Evolutionary conservation across 2,797 vertebrate species (phyloP), one percentile per base, ranked within the genome.

Genomic region (Diplodus sargus): DNA sequence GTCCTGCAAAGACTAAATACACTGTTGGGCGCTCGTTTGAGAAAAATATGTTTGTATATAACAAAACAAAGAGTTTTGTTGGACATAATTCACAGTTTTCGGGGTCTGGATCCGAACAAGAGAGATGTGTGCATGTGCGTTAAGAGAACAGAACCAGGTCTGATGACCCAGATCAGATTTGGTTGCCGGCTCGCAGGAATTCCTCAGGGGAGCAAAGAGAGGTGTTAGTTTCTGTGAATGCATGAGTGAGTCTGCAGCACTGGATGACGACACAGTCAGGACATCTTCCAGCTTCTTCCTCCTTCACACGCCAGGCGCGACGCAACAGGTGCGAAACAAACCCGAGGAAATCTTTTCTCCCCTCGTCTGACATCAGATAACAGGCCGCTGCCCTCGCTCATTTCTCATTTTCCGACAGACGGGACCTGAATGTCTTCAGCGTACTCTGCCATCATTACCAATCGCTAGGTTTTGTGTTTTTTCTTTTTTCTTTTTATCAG

Each of bases 251-350:
- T 70, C 59, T 66, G 54, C 68, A 58, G 6, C 42, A 13, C 62
- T 25, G 52, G 34, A 70, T 70, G 57, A 69, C n/a, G 15, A 73
- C 59, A 56, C 34, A 11, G 45, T 69, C 34, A 63, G 58, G 49
- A 69, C 60, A 48, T 48, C 60, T 59, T 56, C 51, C 28, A 48
- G 45, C 65, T 17, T 69, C 56, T 58, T 34, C 49, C 59, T 74
- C 48, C 63, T 76, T 72, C 68, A 49, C 67, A 59, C 4, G 45
- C 45, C 28, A 17, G 0, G 14, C 64, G n/a, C 51, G 56, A 42
- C 57, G 30, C 49, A 79, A 76, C 78, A 84, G 64, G 85, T 85
- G 74, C 22, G 14, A 87, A 70, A 74, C 58, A 51, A 57, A 39
- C 53, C 64, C n/a, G 52, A 68, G 22, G 57, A 57, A 66, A 63